A percentile compares a stretch with the other conserved stretches of the same genome.
These are phyloP conservation scores for Cyphomyrus discorhynchus DNA, from an alignment of 2,113 vertebrate species.

Conservation along the genomic window DNA sequence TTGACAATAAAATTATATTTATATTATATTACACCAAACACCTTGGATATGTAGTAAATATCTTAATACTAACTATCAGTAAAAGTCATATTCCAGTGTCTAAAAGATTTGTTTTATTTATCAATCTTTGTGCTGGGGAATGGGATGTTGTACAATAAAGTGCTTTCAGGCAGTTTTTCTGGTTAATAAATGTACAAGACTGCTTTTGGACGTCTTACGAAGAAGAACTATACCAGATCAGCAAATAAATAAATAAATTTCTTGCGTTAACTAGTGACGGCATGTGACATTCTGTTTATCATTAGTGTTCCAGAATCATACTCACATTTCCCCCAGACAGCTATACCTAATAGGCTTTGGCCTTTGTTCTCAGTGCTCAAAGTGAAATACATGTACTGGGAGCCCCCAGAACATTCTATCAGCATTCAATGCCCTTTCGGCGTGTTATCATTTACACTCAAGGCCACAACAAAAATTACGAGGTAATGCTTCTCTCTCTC, in stretches of 20 bases:
- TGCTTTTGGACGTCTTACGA: background rate
- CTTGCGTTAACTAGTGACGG: slow-evolving; percentile 29
- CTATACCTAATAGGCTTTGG: background rate
- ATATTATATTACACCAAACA: background rate
- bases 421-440: slow-evolving; percentile 6
- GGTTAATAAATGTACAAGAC: background rate
- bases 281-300: slow-evolving; percentile 60
- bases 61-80: background rate
- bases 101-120: background rate
- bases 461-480: background rate
- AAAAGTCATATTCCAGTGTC: background rate
- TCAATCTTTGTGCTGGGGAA: background rate
- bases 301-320: slow-evolving; percentile 20
- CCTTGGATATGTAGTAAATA: background rate
- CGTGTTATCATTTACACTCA: slow-evolving; percentile 29
- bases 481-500: slow-evolving; percentile 11
- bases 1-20: background rate
- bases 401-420: background rate
- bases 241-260: slow-evolving; percentile 12
- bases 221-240: slow-evolving; percentile 20
- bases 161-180: background rate
- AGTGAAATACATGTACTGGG: background rate
- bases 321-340: background rate
- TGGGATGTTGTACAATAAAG: background rate
- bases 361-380: background rate